These are phyloP conservation scores for Atta cephalotes DNA, from an alignment of 1,140 invertebrate genomes.

Conservation along the genomic window DNA sequence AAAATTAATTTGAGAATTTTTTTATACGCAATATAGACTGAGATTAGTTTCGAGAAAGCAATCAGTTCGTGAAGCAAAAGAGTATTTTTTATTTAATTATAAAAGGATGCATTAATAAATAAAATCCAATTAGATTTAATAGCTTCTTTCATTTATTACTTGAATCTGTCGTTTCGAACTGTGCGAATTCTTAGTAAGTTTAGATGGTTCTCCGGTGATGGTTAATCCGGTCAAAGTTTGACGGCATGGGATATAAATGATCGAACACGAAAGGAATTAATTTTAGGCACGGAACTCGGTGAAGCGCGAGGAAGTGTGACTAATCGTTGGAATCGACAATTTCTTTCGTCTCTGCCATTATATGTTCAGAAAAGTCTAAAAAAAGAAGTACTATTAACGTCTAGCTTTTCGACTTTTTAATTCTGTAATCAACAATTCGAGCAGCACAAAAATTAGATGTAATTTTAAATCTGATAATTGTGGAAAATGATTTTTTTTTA, in stretches of 20 bases:
- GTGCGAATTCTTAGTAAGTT: not conserved
- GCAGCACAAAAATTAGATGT: not conserved
- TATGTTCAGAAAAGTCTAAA: slow-evolving; percentile 31
- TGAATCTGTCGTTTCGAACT: not conserved
- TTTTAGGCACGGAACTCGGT: slow-evolving; percentile 26
- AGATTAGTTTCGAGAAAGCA: not conserved
- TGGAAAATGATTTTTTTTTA: not conserved
- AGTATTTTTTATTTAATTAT: not conserved
- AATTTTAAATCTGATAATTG: not conserved
- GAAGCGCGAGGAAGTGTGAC: slow-evolving; percentile 1
- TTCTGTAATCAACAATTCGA: not conserved
- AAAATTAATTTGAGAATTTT: not conserved
- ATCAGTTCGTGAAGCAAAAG: not conserved
- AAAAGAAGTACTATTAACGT: slow-evolving; percentile 11
- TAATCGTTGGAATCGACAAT: not conserved
- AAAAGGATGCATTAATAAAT: slow-evolving; percentile 3
- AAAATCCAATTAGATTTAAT: not conserved
- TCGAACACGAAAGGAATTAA: not conserved
- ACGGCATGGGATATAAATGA: not conserved
- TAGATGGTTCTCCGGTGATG: not conserved
- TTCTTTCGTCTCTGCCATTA: slow-evolving; percentile 3
- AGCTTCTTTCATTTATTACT: not conserved
- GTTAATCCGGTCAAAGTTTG: not conserved
- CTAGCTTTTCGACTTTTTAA: not conserved
- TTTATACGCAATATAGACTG: not conserved